These are phyloP conservation scores for Bubo scandiacus DNA, from an alignment of 2,113 vertebrate genomes.

Conservation along the genomic window DNA sequence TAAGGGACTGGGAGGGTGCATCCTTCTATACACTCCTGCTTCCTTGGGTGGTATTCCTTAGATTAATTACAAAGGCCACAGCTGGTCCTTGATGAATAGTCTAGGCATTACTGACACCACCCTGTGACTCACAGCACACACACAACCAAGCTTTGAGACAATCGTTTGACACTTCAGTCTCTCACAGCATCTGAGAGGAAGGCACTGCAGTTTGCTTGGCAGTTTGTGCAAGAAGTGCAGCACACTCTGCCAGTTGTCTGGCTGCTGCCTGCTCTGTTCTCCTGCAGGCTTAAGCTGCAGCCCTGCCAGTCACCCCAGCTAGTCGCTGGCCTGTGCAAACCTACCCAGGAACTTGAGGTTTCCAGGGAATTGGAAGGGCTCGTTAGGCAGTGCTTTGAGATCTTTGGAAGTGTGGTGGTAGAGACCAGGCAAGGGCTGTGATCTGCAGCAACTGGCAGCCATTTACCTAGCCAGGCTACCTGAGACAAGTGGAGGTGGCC, in stretches of 20 bases:
- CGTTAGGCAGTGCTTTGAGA: neutral
- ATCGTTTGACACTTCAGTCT: no score
- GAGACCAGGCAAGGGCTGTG: neutral
- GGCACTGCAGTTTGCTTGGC: neutral
- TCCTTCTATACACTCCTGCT: no score
- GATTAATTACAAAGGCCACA: no score
- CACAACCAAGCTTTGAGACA: no score
- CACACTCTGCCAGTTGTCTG: fast-evolving
- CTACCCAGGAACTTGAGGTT: neutral
- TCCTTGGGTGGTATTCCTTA: no score
- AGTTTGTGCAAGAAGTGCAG: neutral
- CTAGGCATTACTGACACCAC: no score
- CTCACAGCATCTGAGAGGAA: no score
- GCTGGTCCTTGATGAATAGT: no score
- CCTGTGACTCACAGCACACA: no score
- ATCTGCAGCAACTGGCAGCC: neutral
- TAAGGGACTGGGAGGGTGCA: no score
- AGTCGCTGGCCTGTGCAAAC: neutral
- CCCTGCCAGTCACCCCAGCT: neutral
- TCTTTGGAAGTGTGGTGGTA: fast-evolving
- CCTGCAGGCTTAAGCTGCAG: neutral
- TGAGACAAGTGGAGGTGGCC: neutral
- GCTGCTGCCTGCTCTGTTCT: neutral
- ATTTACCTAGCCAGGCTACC: neutral
- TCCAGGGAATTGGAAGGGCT: neutral